These are phyloP conservation scores for Chrysina gloriosa DNA, from an alignment of 2,888 invertebrate species.

Conservation along the genomic window DNA sequence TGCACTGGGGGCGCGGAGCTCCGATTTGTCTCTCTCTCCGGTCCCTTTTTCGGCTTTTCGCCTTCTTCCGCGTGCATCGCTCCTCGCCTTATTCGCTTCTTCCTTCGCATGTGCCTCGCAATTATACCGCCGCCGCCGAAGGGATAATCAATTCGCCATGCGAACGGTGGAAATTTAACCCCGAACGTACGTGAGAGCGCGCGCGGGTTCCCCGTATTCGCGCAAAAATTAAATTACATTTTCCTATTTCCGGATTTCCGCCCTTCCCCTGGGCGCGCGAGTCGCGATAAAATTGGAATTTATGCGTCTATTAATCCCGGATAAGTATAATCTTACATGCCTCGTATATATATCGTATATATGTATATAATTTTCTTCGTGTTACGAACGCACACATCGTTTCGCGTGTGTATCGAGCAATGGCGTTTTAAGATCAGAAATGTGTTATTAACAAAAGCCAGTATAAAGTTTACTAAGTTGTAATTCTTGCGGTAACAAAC, in stretches of 20 bases:
- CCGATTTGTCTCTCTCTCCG: conserved; percentile 25
- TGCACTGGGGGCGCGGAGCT: not conserved
- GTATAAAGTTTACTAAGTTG: too few species aligned
- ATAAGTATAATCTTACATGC: too few species aligned
- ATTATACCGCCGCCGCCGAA: conserved; percentile 28
- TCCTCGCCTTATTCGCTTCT: conserved; percentile 21
- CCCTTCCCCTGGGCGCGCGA: not conserved
- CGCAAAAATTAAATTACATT: conserved; percentile 26
- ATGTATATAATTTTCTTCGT: too few species aligned
- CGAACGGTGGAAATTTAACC: conserved; percentile 31
- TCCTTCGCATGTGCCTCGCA: conserved; percentile 17
- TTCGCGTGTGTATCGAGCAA: too few species aligned
- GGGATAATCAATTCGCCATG: conserved; percentile 35
- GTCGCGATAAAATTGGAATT: not conserved
- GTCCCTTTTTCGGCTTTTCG: conserved; percentile 22
- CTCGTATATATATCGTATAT: too few species aligned
- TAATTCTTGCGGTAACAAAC: too few species aligned
- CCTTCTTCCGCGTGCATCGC: conserved; percentile 13
- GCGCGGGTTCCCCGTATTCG: not conserved
- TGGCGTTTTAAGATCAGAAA: too few species aligned
- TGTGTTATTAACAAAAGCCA: too few species aligned
- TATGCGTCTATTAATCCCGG: not conserved
- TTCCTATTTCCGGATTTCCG: conserved; percentile 23
- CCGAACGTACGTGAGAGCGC: not conserved
- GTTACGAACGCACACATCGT: too few species aligned